Evolutionary conservation across 2,797 vertebrate species (phyloP).

Genomic region (Myotis daubentonii): DNA sequence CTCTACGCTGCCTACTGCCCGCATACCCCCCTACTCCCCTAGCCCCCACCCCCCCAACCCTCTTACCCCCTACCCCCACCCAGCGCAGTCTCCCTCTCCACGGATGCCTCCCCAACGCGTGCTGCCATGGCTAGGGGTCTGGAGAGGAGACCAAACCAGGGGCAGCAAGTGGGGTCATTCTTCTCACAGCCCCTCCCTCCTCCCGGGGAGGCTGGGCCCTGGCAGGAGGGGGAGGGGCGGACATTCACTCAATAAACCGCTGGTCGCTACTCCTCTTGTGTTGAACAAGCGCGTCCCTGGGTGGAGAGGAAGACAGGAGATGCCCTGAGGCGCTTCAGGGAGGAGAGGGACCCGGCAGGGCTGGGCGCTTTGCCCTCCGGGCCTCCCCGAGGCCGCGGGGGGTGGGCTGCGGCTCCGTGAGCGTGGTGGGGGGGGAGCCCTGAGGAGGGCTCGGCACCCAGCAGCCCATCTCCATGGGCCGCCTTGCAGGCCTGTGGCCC

Average conservation of each 20-base stretch:
- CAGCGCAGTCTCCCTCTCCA: not conserved
- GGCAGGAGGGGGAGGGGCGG: not conserved
- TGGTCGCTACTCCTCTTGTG: too few relatives aligned
- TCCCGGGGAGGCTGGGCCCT: not conserved
- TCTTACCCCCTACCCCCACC: too few relatives aligned
- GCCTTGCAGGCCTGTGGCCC: not conserved
- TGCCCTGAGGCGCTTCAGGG: too few relatives aligned
- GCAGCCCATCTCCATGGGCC: not conserved
- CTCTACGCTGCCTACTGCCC: not conserved
- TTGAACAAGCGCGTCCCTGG: too few relatives aligned
- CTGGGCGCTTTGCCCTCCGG: too few relatives aligned
- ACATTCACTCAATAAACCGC: not conserved
- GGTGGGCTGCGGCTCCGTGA: too few relatives aligned
- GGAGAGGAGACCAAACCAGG: not conserved
- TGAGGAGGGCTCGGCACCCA: not conserved
- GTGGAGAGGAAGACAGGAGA: too few relatives aligned
- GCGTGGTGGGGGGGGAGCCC: fast-evolving
- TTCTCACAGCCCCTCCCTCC: not conserved
- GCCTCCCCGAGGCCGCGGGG: too few relatives aligned
- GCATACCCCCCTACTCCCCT: fast-evolving
- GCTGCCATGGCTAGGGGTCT: not conserved
- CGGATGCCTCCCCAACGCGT: too few relatives aligned
- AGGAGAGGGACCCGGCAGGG: too few relatives aligned
- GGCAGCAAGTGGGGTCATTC: not conserved
- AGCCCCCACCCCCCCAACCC: too few relatives aligned